Base-by-base conservation (phyloP, 2,888 invertebrate species). In the Candidula unifasciata region DNA sequence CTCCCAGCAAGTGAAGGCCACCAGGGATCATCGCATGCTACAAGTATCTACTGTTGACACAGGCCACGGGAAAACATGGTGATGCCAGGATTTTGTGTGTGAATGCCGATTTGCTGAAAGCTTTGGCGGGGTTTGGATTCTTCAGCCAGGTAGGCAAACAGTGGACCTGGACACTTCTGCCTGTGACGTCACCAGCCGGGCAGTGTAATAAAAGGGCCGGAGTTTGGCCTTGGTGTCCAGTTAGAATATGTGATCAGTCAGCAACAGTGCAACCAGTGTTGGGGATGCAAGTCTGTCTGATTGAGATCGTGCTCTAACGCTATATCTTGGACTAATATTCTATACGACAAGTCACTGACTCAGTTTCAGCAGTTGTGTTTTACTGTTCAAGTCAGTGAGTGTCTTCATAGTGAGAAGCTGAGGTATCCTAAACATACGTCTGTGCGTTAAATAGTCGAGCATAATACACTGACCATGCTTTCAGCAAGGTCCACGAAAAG, bases 91-190 rank as follows among this genome's bases (percentile, higher is more conserved):
- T 64, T 60, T 18, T 3, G 30, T 27, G 80, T 52, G 68, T 66
- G n/a, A 80, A 68, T 37, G 57, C 69, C 80, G 80, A 80, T 80
- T 80, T 78, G 78, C 64, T 18, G 64, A 2, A 21, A 64, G 69
- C 30, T 33, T 27, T 24, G 52, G 10, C 30, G 52, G 80, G 30
- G 30, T 74, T 74, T 30, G 18, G 5, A 54, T 54, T 8, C 54
- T 54, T 33, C 35, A 27, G 74, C 30, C 74, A 74, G 33, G 52
- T 33, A 30, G 27, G 54, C 74, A 74, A 74, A 74, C 27, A 13
- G 3, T 16, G n/a, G 74, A 54, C 54, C 44, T 6, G 16, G 73
- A 35, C 35, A 78, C 10, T 21, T 60, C 64, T 37, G 60, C 2
- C 2, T 1, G 6, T 78, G 78, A 78, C 78, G 78, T 78, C 64